A percentile compares a stretch with the other conserved stretches of the same genome.
phyloP scores from a whole-genome alignment of 1,140 invertebrate species.

The Lordiphosa stackelbergi region DNA sequence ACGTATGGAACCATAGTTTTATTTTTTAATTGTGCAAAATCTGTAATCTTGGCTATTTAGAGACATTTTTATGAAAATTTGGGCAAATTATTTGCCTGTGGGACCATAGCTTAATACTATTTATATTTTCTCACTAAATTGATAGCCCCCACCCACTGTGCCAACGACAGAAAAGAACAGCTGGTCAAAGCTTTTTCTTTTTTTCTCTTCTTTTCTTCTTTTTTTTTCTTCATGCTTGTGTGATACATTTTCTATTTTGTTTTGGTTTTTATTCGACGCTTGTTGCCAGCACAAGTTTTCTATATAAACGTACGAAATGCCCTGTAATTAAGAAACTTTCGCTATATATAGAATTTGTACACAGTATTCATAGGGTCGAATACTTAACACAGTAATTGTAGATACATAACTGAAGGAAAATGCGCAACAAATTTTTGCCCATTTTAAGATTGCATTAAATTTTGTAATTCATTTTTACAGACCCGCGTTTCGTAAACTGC shows the following conservation, averaged over 20 bases:
- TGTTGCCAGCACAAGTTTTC: slow-evolving; percentile 5
- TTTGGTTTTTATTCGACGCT: slow-evolving; percentile 47
- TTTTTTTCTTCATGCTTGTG: slow-evolving; percentile 36
- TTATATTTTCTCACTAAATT: no score
- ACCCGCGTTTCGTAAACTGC: slow-evolving; percentile 56
- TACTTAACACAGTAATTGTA: not conserved
- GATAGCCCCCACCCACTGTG: not conserved
- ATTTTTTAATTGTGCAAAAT: no score
- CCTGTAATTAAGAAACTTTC: not conserved
- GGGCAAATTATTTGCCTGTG: no score
- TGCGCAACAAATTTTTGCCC: slow-evolving; percentile 48
- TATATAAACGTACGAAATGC: slow-evolving; percentile 6
- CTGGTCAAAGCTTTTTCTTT: slow-evolving; percentile 36
- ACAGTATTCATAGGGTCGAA: not conserved
- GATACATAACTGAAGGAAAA: slow-evolving; percentile 19
- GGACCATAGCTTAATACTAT: no score
- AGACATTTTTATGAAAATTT: no score
- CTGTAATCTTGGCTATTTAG: no score
- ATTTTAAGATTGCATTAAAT: slow-evolving; percentile 42
- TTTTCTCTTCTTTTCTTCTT: slow-evolving; percentile 17
- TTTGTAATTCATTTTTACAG: slow-evolving; percentile 57
- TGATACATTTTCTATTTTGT: slow-evolving; percentile 49
- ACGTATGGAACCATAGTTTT: no score
- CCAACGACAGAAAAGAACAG: slow-evolving; percentile 44
- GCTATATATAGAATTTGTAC: not conserved